Evolutionary conservation across 2,113 vertebrate species (phyloP).

Genomic region (Serilophus lunatus): DNA sequence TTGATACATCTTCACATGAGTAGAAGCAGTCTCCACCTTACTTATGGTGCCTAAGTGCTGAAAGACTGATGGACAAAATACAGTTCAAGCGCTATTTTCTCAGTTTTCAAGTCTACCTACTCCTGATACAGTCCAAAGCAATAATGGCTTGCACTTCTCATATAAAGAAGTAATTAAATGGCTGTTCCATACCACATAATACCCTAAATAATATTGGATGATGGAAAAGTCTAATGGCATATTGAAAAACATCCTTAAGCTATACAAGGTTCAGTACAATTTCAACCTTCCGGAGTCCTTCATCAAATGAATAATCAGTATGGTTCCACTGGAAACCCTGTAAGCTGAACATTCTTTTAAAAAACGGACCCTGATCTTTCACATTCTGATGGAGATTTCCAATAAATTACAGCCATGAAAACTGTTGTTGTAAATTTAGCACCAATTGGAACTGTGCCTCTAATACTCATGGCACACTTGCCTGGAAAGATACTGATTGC

Average conservation of each 20-base stretch:
- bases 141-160: background rate
- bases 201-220: background rate
- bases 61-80: background rate
- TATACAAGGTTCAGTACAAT: background rate
- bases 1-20: background rate
- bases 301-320: background rate
- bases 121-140: background rate
- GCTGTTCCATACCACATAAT: background rate
- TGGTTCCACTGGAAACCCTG: background rate
- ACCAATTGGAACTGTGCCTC: background rate
- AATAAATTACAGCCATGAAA: background rate
- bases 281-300: background rate
- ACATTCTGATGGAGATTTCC: background rate
- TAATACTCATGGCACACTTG: background rate
- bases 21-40: background rate
- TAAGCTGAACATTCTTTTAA: background rate
- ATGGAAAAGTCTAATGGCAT: background rate
- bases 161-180: background rate
- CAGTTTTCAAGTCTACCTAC: background rate
- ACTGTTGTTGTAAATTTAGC: background rate
- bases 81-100: background rate
- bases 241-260: background rate
- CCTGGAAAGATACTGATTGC: background rate
- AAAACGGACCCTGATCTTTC: background rate
- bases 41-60: background rate